Evolutionary conservation across 1,140 invertebrate species (phyloP).

Genomic region (Drosophila bocqueti): DNA sequence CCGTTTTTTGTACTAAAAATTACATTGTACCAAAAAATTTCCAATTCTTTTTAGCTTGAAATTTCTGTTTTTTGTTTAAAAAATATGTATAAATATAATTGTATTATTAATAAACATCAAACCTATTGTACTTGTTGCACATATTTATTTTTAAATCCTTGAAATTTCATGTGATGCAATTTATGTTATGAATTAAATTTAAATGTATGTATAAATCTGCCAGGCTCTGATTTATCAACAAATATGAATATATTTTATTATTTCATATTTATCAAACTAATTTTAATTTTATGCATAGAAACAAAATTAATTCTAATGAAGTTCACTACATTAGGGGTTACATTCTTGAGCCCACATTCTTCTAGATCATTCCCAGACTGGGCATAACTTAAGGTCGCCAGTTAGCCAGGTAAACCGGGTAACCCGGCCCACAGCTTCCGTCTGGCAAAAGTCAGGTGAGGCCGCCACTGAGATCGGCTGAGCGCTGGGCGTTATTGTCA

Average conservation of each 20-base stretch:
- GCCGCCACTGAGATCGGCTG: conserved; percentile 13
- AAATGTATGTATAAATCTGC: too few relatives aligned
- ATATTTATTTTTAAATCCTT: too few relatives aligned
- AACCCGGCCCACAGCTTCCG: conserved; percentile 18
- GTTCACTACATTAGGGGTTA: neutral
- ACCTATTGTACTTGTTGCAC: too few relatives aligned
- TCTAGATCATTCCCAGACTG: neutral
- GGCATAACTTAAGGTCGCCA: neutral
- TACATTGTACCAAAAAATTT: too few relatives aligned
- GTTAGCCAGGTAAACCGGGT: conserved; percentile 9
- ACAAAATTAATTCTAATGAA: neutral
- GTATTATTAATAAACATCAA: too few relatives aligned
- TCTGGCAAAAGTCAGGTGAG: conserved; percentile 34
- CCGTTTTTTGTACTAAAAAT: too few relatives aligned
- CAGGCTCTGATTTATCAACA: neutral
- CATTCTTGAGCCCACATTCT: neutral
- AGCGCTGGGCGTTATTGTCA: conserved; percentile 60
- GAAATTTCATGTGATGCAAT: too few relatives aligned
- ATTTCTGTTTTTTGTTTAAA: too few relatives aligned
- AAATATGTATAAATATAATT: too few relatives aligned
- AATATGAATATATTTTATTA: neutral
- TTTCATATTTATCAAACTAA: neutral
- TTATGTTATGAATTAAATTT: too few relatives aligned
- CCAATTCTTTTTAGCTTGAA: too few relatives aligned
- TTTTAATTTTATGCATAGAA: too few relatives aligned